phyloP scores from a whole-genome alignment of 2,888 invertebrate genomes.

The Timandra comae region DNA sequence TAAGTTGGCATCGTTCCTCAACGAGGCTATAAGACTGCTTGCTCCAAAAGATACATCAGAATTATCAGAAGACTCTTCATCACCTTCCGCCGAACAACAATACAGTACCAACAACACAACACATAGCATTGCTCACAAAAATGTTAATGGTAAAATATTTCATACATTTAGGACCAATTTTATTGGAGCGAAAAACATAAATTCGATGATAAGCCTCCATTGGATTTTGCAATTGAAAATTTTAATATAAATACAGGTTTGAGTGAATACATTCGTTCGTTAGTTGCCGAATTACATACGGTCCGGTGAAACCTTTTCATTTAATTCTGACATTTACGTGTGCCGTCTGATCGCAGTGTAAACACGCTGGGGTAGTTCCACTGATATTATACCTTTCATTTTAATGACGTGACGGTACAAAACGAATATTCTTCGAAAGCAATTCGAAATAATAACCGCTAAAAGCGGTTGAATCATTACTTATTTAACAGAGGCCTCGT shows the following conservation, averaged over 20 bases:
- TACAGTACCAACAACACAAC: background rate
- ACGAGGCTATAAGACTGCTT: constrained; percentile 31
- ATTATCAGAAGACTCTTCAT: background rate
- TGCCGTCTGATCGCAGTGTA: constrained; percentile 1
- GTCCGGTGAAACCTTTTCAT: constrained; percentile 5
- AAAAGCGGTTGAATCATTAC: no score
- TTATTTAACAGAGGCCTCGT: no score
- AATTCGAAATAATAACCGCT: no score
- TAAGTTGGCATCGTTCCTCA: constrained; percentile 49
- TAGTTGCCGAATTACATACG: constrained; percentile 11
- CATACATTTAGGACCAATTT: constrained; percentile 28
- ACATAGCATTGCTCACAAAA: background rate
- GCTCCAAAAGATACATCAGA: background rate
- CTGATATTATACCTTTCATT: background rate
- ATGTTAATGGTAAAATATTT: constrained; percentile 4
- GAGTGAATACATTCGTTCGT: constrained; percentile 15
- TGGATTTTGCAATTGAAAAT: constrained; percentile 34
- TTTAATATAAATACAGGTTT: constrained; percentile 18
- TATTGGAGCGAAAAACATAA: constrained; percentile 49
- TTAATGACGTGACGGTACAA: background rate
- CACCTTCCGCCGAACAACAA: background rate
- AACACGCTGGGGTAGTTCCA: background rate
- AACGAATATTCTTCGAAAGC: background rate
- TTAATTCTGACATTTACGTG: constrained; percentile 1
- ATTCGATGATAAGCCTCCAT: constrained; percentile 44